Percentiles rank a stretch among this genome's conserved stretches.
phyloP scores from a whole-genome alignment of 1,140 invertebrate genomes.

The Macrobrachium nipponense region DNA sequence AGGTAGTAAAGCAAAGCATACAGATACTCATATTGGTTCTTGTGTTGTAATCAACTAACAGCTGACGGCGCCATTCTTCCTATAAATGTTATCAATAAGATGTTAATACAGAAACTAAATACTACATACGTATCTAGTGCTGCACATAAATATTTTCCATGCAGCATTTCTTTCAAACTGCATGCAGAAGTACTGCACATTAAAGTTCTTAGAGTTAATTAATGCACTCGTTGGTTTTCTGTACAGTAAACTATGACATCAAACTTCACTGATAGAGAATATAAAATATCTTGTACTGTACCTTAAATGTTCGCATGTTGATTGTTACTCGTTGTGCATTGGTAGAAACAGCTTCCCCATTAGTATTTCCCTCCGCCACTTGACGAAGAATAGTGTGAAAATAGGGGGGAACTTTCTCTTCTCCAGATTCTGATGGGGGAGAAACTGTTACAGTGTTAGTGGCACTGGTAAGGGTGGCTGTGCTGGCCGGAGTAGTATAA shows the following conservation, averaged over 20 bases:
- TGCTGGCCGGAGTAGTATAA: constrained; percentile 15
- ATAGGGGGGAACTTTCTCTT: constrained; percentile 50
- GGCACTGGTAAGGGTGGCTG: constrained; percentile 20
- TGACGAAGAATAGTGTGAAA: constrained; percentile 50
- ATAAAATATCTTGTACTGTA: constrained; percentile 5
- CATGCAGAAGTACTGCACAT: neutral
- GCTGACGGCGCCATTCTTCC: constrained; percentile 63
- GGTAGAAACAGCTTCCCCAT: constrained; percentile 42
- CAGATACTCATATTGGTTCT: constrained; percentile 64
- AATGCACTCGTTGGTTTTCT: neutral
- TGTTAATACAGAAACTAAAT: neutral
- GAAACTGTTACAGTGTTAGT: constrained; percentile 19
- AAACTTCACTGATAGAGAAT: neutral
- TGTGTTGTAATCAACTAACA: constrained; percentile 62
- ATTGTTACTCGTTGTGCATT: constrained; percentile 62
- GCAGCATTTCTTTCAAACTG: neutral
- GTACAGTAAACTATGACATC: neutral
- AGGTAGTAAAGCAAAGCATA: constrained; percentile 64
- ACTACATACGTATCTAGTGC: neutral
- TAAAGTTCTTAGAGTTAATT: neutral
- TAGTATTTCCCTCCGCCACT: constrained; percentile 41
- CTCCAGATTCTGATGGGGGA: constrained; percentile 28
- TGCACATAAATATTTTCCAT: neutral
- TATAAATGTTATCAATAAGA: neutral
- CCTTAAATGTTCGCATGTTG: constrained; percentile 64